phyloP scores from a whole-genome alignment of 2,797 vertebrate genomes.

The Carcharodon carcharias region DNA sequence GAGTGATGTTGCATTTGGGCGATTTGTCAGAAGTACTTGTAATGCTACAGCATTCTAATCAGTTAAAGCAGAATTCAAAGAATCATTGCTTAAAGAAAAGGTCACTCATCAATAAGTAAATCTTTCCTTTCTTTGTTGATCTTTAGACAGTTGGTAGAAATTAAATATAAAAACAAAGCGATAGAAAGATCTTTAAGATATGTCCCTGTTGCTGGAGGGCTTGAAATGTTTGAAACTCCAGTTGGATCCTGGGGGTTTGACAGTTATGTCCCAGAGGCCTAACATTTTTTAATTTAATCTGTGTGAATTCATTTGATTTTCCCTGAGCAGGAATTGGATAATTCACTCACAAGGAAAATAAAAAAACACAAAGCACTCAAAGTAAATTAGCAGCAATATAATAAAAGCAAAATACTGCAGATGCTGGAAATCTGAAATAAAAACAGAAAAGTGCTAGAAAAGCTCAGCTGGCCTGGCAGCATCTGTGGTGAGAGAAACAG shows the following conservation, averaged over 20 bases:
- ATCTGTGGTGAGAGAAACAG: too few species aligned
- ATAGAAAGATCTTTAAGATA: background rate
- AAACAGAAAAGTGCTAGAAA: too few species aligned
- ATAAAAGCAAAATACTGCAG: too few species aligned
- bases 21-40: background rate
- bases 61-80: background rate
- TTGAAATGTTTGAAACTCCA: background rate
- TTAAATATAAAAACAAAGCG: background rate
- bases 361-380: background rate
- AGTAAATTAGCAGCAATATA: background rate
- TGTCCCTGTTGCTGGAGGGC: background rate
- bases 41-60: constrained; percentile 15
- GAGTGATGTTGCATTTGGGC: background rate
- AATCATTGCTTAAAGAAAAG: background rate
- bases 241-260: background rate
- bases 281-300: background rate
- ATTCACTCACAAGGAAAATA: background rate
- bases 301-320: background rate
- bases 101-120: background rate
- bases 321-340: background rate
- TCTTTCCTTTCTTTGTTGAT: background rate
- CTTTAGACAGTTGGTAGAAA: background rate
- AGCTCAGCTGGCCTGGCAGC: too few species aligned
- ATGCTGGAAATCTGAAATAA: too few species aligned
- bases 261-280: background rate